Evolutionary conservation across 2,797 vertebrate genomes (phyloP), one percentile per base, ranked within the genome.

Genomic region (Labroides dimidiatus): DNA sequence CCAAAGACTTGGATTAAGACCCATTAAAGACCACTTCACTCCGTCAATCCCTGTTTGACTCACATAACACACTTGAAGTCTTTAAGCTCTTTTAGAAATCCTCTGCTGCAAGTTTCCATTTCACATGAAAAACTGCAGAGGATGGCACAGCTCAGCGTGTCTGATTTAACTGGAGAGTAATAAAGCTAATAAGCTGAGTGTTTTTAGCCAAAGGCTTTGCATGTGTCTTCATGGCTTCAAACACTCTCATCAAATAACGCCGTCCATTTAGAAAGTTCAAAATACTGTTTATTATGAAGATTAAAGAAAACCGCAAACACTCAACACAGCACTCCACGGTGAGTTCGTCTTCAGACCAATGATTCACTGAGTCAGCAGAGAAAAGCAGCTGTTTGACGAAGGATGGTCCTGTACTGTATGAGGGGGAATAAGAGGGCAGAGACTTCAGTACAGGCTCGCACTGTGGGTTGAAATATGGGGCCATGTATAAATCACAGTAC

Each of bases 1-100:
- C 52, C 27, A 57, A 62, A 54, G 64, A 56, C 64, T 45, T 44
- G 49, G 68, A 73, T 80, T 65, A 77, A 70, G 16, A 37, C 51
- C 37, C 4, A 4, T 57, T 66, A 41, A 67, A 64, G 44, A 47
- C 64, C 57, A 58, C 59, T 54, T 76, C 51, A 59, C 37, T 36
- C 63, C 67, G 70, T 50, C 33, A 45, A 51, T 49, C 72, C 30
- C 61, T 61, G 60, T 67, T 68, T 67, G 63, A 43, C 57, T 73
- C 72, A 49, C 69, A 72, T 82, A 74, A 75, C 47, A 30, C 50
- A 12, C 47, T 51, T 42, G 7, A 24, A 36, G 62, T 63, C 41
- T 14, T 50, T 49, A 11, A 33, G 53, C 50, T 44, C 49, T 11
- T 12, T 47, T 53, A 36, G 66, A 65, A 77, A 68, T 37, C 51